Evolutionary conservation across 2,113 vertebrate genomes (phyloP).

Genomic region (Phoxinus phoxinus): DNA sequence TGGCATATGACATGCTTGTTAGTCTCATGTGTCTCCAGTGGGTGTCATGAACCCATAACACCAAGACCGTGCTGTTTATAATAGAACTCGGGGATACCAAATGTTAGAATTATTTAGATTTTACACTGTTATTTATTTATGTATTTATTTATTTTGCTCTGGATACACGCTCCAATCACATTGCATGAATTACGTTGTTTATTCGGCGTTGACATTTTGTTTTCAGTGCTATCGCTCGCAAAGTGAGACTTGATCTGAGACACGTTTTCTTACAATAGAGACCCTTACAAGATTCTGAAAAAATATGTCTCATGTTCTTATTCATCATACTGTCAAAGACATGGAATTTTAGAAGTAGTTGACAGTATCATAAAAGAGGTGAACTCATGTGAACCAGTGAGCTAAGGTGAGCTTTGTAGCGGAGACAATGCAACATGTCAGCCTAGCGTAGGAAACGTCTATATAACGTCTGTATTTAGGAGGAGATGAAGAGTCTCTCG

Average conservation of each 20-base stretch:
- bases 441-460: neutral
- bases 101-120: neutral
- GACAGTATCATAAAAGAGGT: neutral
- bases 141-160: neutral
- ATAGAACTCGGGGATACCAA: neutral
- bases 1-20: constrained; percentile 9
- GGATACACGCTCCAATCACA: neutral
- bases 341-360: neutral
- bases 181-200: constrained; percentile 12
- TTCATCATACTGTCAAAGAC: constrained; percentile 3
- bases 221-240: neutral
- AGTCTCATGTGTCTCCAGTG: neutral
- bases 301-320: too few relatives aligned
- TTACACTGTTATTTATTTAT: neutral
- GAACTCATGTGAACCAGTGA: neutral
- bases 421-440: neutral
- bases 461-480: constrained; percentile 6
- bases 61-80: neutral
- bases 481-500: constrained; percentile 31
- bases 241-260: neutral
- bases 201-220: neutral
- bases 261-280: neutral
- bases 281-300: neutral
- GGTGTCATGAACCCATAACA: neutral
- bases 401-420: neutral